Evolutionary conservation across 1,140 invertebrate species (phyloP).

Genomic region (Dinothrombium tinctorium): DNA sequence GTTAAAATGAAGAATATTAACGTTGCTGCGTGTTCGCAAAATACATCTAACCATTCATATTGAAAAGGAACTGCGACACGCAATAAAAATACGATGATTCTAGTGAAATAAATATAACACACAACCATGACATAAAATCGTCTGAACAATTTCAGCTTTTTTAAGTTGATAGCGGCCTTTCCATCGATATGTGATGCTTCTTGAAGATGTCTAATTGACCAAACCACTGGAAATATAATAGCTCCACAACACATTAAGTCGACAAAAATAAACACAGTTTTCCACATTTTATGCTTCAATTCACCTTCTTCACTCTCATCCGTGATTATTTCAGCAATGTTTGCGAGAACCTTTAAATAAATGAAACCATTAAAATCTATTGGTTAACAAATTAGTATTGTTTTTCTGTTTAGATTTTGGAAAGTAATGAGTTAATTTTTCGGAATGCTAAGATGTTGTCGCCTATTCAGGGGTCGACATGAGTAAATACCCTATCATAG

Average conservation of each 20-base stretch:
- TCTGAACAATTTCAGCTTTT: conserved; percentile 79
- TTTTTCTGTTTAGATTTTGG: too few relatives aligned
- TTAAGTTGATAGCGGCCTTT: conserved; percentile 80
- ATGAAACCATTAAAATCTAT: too few relatives aligned
- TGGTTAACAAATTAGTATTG: too few relatives aligned
- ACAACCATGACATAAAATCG: conserved; percentile 94
- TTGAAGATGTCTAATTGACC: conserved; percentile 48
- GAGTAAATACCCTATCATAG: too few relatives aligned
- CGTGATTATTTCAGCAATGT: conserved; percentile 88
- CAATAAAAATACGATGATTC: conserved; percentile 74
- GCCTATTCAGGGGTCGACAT: too few relatives aligned
- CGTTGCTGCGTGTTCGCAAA: conserved; percentile 78
- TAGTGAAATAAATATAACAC: conserved; percentile 90
- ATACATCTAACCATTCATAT: conserved; percentile 82
- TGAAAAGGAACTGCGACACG: conserved; percentile 87
- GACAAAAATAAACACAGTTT: conserved; percentile 74
- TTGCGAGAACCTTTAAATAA: conserved; percentile 62
- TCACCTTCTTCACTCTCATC: conserved; percentile 92
- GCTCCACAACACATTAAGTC: conserved; percentile 91
- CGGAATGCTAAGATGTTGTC: too few relatives aligned
- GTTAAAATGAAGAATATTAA: conserved; percentile 88
- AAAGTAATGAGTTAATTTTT: too few relatives aligned
- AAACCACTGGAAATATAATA: conserved; percentile 85
- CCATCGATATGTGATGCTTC: conserved; percentile 86
- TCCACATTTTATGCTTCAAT: conserved; percentile 64